These are phyloP conservation scores for Cataglyphis rosenhaueri DNA, from an alignment of 2,888 invertebrate species.

Conservation along the genomic window DNA sequence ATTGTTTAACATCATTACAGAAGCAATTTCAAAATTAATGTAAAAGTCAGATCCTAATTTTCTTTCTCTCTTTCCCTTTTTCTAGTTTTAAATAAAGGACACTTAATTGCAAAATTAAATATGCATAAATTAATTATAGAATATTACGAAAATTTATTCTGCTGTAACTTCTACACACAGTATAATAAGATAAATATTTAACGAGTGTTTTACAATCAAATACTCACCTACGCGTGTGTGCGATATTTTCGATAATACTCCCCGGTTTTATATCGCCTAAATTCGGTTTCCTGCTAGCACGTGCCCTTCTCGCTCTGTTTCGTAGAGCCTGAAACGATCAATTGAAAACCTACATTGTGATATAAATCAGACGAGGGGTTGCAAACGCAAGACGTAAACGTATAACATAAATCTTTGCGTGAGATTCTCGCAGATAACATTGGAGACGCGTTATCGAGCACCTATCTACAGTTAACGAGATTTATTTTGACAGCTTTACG, in stretches of 20 bases:
- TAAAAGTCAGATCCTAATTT: background rate
- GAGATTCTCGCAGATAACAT: constrained; percentile 41
- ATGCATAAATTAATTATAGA: background rate
- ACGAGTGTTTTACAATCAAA: constrained; percentile 9
- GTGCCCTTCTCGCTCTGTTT: constrained; percentile 93
- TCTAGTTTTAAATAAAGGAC: background rate
- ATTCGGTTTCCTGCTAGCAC: constrained; percentile 93
- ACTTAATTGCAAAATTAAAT: constrained; percentile 1
- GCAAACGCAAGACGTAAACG: constrained; percentile 35
- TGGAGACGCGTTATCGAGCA: constrained; percentile 50
- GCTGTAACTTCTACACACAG: constrained; percentile 32
- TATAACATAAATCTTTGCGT: constrained; percentile 31
- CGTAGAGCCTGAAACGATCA: constrained; percentile 90
- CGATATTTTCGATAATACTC: constrained; percentile 95
- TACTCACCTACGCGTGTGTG: constrained; percentile 89
- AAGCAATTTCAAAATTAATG: background rate
- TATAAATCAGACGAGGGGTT: constrained; percentile 47
- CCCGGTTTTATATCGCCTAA: constrained; percentile 90
- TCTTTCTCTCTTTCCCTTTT: background rate
- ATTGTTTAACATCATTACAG: background rate
- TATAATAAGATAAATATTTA: constrained; percentile 22
- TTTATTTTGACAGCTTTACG: constrained; percentile 47
- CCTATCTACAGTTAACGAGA: constrained; percentile 33
- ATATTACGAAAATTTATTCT: background rate
- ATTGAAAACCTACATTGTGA: constrained; percentile 52